Conservation (phyloP, 2,797 vertebrate genomes). For the Enteromius fasciolatus region DNA sequence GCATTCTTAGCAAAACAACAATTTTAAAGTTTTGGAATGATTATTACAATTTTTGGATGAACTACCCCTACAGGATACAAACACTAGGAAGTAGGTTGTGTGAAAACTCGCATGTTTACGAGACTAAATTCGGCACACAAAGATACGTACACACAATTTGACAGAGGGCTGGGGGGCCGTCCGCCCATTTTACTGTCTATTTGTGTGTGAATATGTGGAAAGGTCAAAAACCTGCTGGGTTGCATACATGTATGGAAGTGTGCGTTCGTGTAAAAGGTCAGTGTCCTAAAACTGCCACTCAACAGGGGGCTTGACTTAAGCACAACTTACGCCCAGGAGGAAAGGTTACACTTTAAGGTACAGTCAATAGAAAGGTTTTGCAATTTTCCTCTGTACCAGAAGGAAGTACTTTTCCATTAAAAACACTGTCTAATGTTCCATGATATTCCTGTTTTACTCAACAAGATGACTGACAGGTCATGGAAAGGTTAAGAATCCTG, state of each 20-base stretch:
- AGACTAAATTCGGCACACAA: constrained; percentile 24
- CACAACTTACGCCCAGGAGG: not conserved
- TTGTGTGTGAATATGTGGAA: constrained; percentile 54
- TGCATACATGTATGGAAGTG: constrained; percentile 32
- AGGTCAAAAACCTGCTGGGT: constrained; percentile 49
- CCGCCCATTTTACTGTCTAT: constrained; percentile 38
- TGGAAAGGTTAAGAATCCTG: constrained; percentile 15
- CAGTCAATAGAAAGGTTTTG: not conserved
- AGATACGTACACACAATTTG: constrained; percentile 34
- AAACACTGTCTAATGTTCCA: constrained; percentile 33
- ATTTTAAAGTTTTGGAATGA: not conserved
- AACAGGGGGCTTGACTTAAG: constrained; percentile 12
- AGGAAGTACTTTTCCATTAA: not conserved
- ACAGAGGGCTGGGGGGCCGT: constrained; percentile 34
- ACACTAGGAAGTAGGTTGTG: not conserved
- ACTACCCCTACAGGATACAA: not conserved
- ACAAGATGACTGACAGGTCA: constrained; percentile 17
- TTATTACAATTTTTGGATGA: not conserved
- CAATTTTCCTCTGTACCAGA: not conserved
- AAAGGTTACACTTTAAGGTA: constrained; percentile 39
- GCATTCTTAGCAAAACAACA: not conserved
- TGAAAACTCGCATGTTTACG: constrained; percentile 3
- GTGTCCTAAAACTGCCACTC: constrained; percentile 48
- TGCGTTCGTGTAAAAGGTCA: constrained; percentile 54
- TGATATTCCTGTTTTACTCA: not conserved